Percentiles rank a stretch among this genome's conserved stretches.
Evolutionary conservation across 2,888 invertebrate genomes (phyloP).

Genomic region (Synanthedon formicaeformis): DNA sequence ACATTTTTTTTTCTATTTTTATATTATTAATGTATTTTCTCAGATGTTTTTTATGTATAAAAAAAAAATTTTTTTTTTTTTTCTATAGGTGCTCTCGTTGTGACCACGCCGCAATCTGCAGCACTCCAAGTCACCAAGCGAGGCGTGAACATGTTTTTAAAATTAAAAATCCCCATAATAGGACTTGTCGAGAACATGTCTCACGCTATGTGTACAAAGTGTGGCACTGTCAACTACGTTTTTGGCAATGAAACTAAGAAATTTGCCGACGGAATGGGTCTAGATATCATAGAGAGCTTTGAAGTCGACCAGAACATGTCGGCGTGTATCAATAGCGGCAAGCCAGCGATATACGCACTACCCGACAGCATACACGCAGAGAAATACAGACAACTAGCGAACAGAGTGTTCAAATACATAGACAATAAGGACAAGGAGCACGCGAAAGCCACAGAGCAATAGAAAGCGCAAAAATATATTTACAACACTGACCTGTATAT

Average conservation of each 20-base stretch:
- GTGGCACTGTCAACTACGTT: conserved; percentile 77
- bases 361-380: conserved; percentile 69
- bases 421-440: conserved; percentile 37
- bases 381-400: conserved; percentile 55
- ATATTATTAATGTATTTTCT: too few relatives aligned
- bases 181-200: conserved; percentile 96
- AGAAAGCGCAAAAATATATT: conserved; percentile 18
- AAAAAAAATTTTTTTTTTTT: not conserved
- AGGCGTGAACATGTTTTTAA: conserved; percentile 90
- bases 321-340: conserved; percentile 77
- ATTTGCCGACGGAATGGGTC: conserved; percentile 74
- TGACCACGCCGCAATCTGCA: conserved; percentile 92
- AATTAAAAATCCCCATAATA: conserved; percentile 82
- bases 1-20: too few relatives aligned
- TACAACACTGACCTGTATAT: too few relatives aligned
- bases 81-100: conserved; percentile 80
- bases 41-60: too few relatives aligned
- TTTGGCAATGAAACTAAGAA: conserved; percentile 77
- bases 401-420: conserved; percentile 58
- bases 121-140: conserved; percentile 87
- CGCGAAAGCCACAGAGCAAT: conserved; percentile 30
- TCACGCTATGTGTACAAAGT: conserved; percentile 80
- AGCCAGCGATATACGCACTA: conserved; percentile 78
- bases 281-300: conserved; percentile 77
- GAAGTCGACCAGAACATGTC: conserved; percentile 79